Conservation (phyloP, 2,888 invertebrate genomes). For the Acrobasis suavella region DNA sequence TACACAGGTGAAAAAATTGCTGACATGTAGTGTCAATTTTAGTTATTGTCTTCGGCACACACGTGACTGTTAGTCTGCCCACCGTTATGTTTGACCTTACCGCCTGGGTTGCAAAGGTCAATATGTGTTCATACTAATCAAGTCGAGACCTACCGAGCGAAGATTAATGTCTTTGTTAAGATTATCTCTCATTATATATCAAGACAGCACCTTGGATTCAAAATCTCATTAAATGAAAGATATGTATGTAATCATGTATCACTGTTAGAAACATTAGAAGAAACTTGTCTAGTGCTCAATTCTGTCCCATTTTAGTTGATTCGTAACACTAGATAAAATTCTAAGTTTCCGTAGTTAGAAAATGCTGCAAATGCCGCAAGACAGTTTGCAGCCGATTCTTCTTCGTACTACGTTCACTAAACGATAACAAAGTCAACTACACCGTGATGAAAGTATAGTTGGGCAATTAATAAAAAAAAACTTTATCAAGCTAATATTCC, state of each 20-base stretch:
- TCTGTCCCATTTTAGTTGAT: too few relatives aligned
- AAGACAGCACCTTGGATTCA: neutral
- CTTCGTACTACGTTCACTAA: too few relatives aligned
- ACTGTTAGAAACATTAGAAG: too few relatives aligned
- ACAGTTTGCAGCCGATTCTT: too few relatives aligned
- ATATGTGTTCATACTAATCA: neutral
- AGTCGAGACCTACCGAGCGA: neutral
- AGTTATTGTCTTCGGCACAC: conserved; percentile 12
- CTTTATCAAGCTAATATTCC: neutral
- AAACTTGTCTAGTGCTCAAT: too few relatives aligned
- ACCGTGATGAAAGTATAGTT: too few relatives aligned
- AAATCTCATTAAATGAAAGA: too few relatives aligned
- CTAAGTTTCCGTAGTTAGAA: too few relatives aligned
- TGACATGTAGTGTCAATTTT: conserved; percentile 3
- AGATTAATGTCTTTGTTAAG: neutral
- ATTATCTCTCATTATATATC: neutral
- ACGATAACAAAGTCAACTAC: too few relatives aligned
- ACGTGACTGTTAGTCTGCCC: conserved; percentile 5
- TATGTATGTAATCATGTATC: too few relatives aligned
- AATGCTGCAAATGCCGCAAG: too few relatives aligned
- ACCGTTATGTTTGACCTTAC: conserved; percentile 17
- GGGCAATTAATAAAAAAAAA: neutral
- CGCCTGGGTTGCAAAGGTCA: conserved; percentile 6
- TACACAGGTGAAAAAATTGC: neutral
- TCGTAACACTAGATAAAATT: too few relatives aligned